A percentile compares a stretch with the other conserved stretches of the same genome.
Evolutionary conservation across 2,888 invertebrate genomes (phyloP).

Genomic region (Heliconius ismenius): DNA sequence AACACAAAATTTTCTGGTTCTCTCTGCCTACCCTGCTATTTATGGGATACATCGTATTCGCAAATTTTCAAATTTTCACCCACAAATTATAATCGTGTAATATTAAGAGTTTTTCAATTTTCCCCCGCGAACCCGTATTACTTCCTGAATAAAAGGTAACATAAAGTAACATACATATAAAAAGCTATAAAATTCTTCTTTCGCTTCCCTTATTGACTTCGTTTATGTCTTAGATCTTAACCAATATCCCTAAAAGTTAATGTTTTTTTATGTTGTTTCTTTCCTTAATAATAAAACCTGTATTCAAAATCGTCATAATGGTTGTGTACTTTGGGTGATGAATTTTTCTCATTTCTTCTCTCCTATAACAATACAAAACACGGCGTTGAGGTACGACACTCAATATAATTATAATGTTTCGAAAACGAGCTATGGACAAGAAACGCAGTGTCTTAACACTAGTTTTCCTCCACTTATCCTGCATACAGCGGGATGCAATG

Average conservation of each 20-base stretch:
- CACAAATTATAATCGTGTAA: not conserved
- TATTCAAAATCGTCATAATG: not conserved
- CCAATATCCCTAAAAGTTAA: not conserved
- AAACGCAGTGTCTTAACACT: too few relatives aligned
- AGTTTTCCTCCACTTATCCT: too few relatives aligned
- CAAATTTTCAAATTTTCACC: not conserved
- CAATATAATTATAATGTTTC: not conserved
- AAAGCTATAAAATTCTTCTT: not conserved
- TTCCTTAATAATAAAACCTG: not conserved
- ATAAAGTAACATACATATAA: slow-evolving; percentile 7
- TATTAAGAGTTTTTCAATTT: slow-evolving; percentile 18
- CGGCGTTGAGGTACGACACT: not conserved
- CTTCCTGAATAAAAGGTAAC: not conserved
- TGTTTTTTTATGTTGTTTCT: too few relatives aligned
- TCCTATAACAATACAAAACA: not conserved
- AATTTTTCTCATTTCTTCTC: not conserved
- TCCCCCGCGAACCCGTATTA: not conserved
- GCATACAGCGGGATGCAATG: not conserved
- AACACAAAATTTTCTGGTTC: too few relatives aligned
- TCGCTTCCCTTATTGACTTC: not conserved
- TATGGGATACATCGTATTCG: not conserved
- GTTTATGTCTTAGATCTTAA: not conserved
- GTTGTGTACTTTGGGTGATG: not conserved
- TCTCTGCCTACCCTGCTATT: too few relatives aligned
- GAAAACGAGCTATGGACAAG: too few relatives aligned